These are phyloP conservation scores for Syrista parreyssii DNA, from an alignment of 2,888 invertebrate species.

Conservation along the genomic window DNA sequence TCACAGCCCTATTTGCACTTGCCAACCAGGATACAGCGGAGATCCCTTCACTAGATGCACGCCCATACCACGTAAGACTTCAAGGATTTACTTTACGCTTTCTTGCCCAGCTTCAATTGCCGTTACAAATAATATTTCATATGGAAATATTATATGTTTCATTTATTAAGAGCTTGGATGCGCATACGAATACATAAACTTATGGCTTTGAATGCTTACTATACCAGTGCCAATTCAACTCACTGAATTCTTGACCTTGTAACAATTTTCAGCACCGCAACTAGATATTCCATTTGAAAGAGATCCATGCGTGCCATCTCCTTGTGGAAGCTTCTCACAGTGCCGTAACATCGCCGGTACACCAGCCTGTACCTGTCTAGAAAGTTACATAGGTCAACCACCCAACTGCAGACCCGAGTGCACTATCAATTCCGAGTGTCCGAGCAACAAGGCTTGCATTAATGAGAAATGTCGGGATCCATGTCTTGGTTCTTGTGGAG, in stretches of 20 bases:
- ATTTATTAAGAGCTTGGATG: background rate
- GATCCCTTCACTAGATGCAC: conserved; percentile 75
- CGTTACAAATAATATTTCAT: background rate
- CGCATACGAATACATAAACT: background rate
- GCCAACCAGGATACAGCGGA: conserved; percentile 72
- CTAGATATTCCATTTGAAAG: conserved; percentile 32
- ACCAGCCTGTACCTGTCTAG: conserved; percentile 67
- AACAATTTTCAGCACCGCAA: conserved; percentile 21
- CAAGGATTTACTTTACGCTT: background rate
- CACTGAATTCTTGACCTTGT: background rate
- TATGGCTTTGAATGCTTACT: background rate
- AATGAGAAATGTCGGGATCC: conserved; percentile 61
- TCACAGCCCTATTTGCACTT: conserved; percentile 79
- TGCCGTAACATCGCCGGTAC: conserved; percentile 67
- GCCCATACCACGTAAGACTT: conserved; percentile 57
- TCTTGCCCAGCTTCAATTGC: background rate
- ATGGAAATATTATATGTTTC: background rate
- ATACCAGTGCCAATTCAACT: background rate
- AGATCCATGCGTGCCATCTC: conserved; percentile 78
- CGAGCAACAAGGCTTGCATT: conserved; percentile 68
- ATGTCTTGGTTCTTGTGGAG: conserved; percentile 59
- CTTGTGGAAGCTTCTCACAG: conserved; percentile 76
- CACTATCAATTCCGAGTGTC: conserved; percentile 69
- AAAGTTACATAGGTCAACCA: conserved; percentile 68
- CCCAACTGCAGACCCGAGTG: conserved; percentile 72